Conservation (phyloP, 2,797 vertebrate genomes). For the Dromococcyx pavoninus region DNA sequence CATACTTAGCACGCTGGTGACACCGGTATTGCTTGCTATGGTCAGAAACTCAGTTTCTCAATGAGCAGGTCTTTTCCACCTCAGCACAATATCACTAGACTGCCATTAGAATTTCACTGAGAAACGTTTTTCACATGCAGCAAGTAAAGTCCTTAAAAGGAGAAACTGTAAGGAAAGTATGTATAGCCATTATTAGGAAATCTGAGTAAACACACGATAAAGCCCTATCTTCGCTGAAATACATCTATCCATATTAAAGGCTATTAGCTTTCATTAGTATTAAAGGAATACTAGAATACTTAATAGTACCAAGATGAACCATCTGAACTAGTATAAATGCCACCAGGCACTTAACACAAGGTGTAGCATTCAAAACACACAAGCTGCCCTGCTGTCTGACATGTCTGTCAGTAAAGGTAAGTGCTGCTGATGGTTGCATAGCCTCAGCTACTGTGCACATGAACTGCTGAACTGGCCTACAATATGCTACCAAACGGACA, state of each 20-base stretch:
- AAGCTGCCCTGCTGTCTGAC: background rate
- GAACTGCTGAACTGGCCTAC: fast-evolving
- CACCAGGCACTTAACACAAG: background rate
- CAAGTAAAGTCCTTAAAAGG: background rate
- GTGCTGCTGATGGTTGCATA: background rate
- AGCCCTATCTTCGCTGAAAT: background rate
- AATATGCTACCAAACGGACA: background rate
- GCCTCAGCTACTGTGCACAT: fast-evolving
- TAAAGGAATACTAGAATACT: background rate
- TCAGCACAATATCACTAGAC: background rate
- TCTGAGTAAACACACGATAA: background rate
- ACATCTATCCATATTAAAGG: background rate
- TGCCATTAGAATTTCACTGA: background rate
- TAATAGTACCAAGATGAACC: background rate
- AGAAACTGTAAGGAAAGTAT: background rate
- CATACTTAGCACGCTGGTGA: background rate
- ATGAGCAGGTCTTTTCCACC: background rate
- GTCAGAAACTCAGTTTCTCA: background rate
- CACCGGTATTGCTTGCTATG: background rate
- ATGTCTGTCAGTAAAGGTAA: fast-evolving
- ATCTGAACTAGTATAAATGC: background rate
- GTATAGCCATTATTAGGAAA: background rate
- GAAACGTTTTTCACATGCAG: background rate
- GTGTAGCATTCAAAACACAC: background rate
- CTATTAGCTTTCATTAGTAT: background rate